Conservation (phyloP, 2,888 invertebrate species). For the Erebia ligea region DNA sequence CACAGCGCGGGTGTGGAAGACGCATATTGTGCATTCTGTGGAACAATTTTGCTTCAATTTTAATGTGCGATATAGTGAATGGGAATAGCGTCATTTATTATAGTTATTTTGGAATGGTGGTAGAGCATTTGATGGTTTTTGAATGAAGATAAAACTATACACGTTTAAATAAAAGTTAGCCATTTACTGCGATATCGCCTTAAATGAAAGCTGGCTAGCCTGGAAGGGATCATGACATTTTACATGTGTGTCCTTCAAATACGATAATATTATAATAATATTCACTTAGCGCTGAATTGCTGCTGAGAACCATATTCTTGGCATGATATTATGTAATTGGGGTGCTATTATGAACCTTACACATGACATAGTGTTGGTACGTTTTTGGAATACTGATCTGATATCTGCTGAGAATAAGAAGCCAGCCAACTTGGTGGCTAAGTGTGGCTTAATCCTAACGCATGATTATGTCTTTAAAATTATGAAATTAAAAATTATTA, state of each 20-base stretch:
- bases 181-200: too few relatives aligned
- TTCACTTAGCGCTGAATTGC: too few relatives aligned
- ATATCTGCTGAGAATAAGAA: background rate
- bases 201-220: too few relatives aligned
- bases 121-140: background rate
- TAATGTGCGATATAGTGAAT: constrained; percentile 37
- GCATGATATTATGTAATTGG: too few relatives aligned
- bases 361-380: background rate
- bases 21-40: constrained; percentile 37
- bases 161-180: too few relatives aligned
- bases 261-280: too few relatives aligned
- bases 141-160: too few relatives aligned
- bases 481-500: background rate
- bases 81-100: constrained; percentile 36
- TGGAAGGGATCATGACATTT: too few relatives aligned
- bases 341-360: too few relatives aligned
- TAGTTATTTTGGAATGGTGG: constrained; percentile 24
- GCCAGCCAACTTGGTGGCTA: background rate
- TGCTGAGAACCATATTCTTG: too few relatives aligned
- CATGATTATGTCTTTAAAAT: background rate
- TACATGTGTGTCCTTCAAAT: too few relatives aligned
- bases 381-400: background rate
- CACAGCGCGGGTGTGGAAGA: constrained; percentile 38
- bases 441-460: too few relatives aligned
- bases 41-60: constrained; percentile 39